Base-by-base conservation (phyloP, 2,113 vertebrate genomes). In the Sclerurus mexicanus region DNA sequence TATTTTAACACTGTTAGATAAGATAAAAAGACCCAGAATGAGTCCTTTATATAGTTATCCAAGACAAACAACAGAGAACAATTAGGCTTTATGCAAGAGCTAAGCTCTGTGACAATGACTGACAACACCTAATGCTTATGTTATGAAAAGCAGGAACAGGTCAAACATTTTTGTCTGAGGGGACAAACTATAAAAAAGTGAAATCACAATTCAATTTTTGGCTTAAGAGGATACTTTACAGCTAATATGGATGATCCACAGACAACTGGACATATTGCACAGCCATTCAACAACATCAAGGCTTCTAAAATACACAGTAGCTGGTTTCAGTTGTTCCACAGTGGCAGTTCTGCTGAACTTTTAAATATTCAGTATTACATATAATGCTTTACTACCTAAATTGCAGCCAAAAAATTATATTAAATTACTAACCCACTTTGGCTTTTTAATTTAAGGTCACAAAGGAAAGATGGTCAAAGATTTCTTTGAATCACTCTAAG, bases 1-100 rank as follows among this genome's bases (percentile, higher is more conserved):
- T 95, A 93, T 80, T 96, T 96, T 85, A 92, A 83, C 23, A n/a
- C 68, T 77, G 31, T 55, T 90, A 95, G 84, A 93, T 93, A 82
- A 94, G 95, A 89, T 47, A 88, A 71, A 80, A 95, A 81, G 35
- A 42, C 33, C 2, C 30, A 73, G 60, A 92, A 90, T 39, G n/a
- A 92, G 52, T 31, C 39, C 58, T 89, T 93, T 84, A 63, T 63
- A 31, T 8, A 84, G 73, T 42, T 50, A 74, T 73, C 79, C 89
- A 93, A 89, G 72, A 88, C 50, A 94, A 94, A 90, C 53, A 86
- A 58, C 40, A 77, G 53, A 87, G 71, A 85, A 94, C 31, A 87
- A 91, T 46, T 22, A 60, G 24, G 71, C 66, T 88, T 86, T 80
- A 74, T 74, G 35, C 39, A 86, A 18, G 9, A 40, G 8, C 63